Evolutionary conservation across 2,113 vertebrate species (phyloP).

Genomic region (Bos indicus): DNA sequence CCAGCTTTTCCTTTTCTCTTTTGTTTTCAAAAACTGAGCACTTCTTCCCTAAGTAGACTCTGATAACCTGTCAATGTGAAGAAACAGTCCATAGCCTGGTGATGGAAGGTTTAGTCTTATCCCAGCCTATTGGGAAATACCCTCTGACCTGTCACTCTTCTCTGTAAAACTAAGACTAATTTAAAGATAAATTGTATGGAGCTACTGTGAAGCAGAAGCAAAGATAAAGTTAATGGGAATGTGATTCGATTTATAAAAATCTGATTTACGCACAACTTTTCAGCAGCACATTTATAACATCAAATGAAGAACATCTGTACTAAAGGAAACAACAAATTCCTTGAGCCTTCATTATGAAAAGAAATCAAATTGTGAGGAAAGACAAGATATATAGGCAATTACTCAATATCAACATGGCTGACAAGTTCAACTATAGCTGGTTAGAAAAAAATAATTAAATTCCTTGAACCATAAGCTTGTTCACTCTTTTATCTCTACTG

Average conservation of each 20-base stretch:
- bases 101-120: constrained; percentile 57
- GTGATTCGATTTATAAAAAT: constrained; percentile 74
- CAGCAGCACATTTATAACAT: constrained; percentile 56
- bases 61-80: constrained; percentile 21
- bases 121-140: constrained; percentile 59
- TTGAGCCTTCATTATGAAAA: constrained; percentile 62
- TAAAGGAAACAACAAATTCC: constrained; percentile 56
- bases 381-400: constrained; percentile 60
- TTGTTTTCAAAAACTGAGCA: background rate
- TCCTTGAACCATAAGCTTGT: constrained; percentile 26
- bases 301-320: constrained; percentile 55
- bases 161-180: constrained; percentile 71
- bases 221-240: constrained; percentile 76
- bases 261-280: constrained; percentile 66
- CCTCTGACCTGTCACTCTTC: constrained; percentile 58
- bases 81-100: constrained; percentile 1
- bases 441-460: constrained; percentile 63
- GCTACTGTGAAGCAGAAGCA: constrained; percentile 57
- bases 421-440: constrained; percentile 45
- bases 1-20: background rate
- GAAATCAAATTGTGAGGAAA: constrained; percentile 60
- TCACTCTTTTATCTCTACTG: constrained; percentile 38
- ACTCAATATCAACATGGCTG: constrained; percentile 63
- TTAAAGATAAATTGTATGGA: constrained; percentile 72
- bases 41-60: background rate